A percentile compares a stretch with the other conserved stretches of the same genome.
These are phyloP conservation scores for Fragum whitleyi DNA, from an alignment of 2,888 invertebrate species.

Conservation along the genomic window DNA sequence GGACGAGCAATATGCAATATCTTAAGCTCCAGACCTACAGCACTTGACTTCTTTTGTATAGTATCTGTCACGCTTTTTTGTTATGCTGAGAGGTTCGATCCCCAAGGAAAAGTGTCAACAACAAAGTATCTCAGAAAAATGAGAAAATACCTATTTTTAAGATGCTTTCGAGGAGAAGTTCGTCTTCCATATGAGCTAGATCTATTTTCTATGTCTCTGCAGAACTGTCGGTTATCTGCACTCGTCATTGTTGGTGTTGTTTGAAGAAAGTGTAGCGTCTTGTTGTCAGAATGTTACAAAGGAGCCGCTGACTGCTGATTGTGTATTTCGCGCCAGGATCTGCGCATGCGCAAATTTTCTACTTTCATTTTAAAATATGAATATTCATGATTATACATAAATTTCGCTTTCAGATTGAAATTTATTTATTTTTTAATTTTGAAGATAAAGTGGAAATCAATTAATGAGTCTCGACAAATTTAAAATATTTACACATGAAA, in stretches of 20 bases:
- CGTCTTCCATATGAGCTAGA: not conserved
- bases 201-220: slow-evolving; percentile 11
- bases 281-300: not conserved
- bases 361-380: slow-evolving; percentile 24
- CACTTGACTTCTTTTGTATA: too few relatives aligned
- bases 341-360: slow-evolving; percentile 59
- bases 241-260: slow-evolving; percentile 10
- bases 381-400: slow-evolving; percentile 30
- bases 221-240: not conserved
- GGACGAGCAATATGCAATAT: too few relatives aligned
- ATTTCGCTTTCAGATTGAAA: not conserved
- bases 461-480: too few relatives aligned
- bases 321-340: slow-evolving; percentile 67
- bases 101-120: too few relatives aligned
- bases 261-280: too few relatives aligned
- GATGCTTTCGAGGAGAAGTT: slow-evolving; percentile 3
- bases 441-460: too few relatives aligned
- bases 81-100: too few relatives aligned
- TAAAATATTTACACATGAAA: too few relatives aligned
- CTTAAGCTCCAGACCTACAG: too few relatives aligned
- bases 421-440: too few relatives aligned
- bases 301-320: not conserved
- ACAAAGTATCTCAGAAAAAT: too few relatives aligned
- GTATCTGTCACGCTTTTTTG: too few relatives aligned
- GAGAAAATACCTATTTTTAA: not conserved